phyloP scores from a whole-genome alignment of 2,888 invertebrate genomes.

The Coremacera marginata region DNA sequence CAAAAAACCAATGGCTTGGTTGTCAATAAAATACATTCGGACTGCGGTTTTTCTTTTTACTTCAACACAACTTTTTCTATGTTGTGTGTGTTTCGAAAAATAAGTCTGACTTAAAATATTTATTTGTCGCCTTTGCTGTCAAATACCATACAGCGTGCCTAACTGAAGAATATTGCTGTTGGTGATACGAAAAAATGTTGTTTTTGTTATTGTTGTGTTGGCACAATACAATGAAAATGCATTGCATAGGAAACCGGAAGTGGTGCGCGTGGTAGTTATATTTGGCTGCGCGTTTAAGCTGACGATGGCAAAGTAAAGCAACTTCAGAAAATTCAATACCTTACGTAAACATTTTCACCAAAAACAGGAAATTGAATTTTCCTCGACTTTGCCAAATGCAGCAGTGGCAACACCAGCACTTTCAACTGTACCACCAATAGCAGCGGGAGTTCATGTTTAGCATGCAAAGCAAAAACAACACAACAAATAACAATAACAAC shows the following conservation, averaged over 20 bases:
- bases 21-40: no score
- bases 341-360: slow-evolving; percentile 34
- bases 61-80: no score
- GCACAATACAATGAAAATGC: slow-evolving; percentile 19
- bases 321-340: slow-evolving; percentile 25
- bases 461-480: slow-evolving; percentile 40
- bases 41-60: no score
- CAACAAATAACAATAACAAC: slow-evolving; percentile 17
- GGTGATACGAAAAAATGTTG: background rate
- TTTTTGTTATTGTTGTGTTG: slow-evolving; percentile 5
- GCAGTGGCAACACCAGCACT: slow-evolving; percentile 21
- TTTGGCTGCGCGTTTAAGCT: slow-evolving; percentile 5
- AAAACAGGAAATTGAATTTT: slow-evolving; percentile 51
- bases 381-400: slow-evolving; percentile 44
- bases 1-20: no score
- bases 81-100: no score
- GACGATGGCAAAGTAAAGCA: background rate
- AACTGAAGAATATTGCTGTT: slow-evolving; percentile 14
- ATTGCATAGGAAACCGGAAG: slow-evolving; percentile 32
- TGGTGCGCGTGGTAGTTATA: slow-evolving; percentile 24
- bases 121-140: background rate
- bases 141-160: background rate
- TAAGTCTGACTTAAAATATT: background rate
- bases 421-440: background rate
- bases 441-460: slow-evolving; percentile 37